phyloP scores from a whole-genome alignment of 2,888 invertebrate genomes.

The Bibio marci region DNA sequence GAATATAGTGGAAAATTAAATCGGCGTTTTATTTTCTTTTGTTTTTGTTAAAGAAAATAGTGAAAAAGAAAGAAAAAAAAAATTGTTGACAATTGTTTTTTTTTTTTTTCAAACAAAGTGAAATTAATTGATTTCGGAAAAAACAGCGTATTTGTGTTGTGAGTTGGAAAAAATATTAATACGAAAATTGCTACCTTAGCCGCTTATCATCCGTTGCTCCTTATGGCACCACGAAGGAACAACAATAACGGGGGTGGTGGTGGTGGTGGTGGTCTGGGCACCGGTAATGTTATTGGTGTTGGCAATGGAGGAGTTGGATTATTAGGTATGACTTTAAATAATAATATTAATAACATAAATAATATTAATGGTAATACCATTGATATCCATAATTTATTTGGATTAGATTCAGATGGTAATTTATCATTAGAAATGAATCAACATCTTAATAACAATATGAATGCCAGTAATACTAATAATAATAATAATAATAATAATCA shows the following conservation, averaged over 20 bases:
- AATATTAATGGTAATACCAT: background rate
- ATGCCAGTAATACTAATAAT: background rate
- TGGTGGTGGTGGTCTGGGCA: conserved; percentile 13
- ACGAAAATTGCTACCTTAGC: conserved; percentile 17
- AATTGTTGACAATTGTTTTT: no score
- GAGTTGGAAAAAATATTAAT: conserved; percentile 10
- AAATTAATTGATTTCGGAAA: background rate
- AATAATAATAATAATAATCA: conserved; percentile 7
- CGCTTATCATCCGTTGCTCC: conserved; percentile 18
- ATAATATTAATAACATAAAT: no score
- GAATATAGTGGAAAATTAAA: no score
- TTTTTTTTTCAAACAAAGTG: no score
- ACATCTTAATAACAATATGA: no score
- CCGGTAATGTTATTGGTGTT: conserved; percentile 7
- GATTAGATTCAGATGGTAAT: conserved; percentile 9
- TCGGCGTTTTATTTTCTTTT: no score
- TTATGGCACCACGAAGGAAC: conserved; percentile 38
- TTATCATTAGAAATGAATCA: conserved; percentile 1
- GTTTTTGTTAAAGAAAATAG: no score
- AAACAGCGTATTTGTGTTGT: background rate
- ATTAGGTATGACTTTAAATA: conserved; percentile 4
- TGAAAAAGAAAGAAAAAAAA: no score
- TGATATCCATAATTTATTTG: conserved; percentile 27
- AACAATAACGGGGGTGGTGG: conserved; percentile 12
- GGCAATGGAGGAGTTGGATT: no score